phyloP scores from a whole-genome alignment of 2,113 vertebrate genomes.

The Thomomys bottae region DNA sequence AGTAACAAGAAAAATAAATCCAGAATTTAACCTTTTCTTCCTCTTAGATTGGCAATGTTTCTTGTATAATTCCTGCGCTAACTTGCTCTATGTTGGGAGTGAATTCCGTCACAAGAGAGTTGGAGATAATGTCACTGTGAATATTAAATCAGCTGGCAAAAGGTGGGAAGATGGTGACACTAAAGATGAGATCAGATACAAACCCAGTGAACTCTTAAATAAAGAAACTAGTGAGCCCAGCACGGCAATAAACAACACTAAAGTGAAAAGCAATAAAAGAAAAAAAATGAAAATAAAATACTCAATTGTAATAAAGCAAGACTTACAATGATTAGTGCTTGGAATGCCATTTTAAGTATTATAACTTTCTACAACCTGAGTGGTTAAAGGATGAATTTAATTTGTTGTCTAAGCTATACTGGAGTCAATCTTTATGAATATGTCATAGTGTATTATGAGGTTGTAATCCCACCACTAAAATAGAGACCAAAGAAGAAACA shows the following conservation, averaged over 20 bases:
- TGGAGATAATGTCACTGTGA: constrained; percentile 70
- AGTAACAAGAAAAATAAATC: constrained; percentile 48
- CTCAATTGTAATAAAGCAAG: constrained; percentile 59
- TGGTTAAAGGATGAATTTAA: constrained; percentile 45
- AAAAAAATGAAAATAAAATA: constrained; percentile 54
- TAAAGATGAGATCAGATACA: constrained; percentile 67
- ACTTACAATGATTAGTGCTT: constrained; percentile 23
- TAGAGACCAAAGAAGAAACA: constrained; percentile 3
- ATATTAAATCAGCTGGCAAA: constrained; percentile 73
- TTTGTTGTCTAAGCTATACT: neutral
- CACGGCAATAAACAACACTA: constrained; percentile 68
- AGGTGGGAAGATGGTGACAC: constrained; percentile 57
- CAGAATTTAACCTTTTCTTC: constrained; percentile 62
- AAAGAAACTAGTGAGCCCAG: constrained; percentile 62
- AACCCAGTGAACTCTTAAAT: constrained; percentile 69
- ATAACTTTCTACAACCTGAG: neutral
- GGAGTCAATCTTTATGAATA: neutral
- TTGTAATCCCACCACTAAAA: constrained; percentile 39
- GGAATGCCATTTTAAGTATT: constrained; percentile 56
- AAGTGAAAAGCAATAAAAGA: constrained; percentile 61
- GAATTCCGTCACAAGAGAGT: constrained; percentile 67
- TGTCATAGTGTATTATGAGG: neutral
- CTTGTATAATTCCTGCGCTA: constrained; percentile 48
- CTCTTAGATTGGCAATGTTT: constrained; percentile 49
- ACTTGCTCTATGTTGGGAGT: constrained; percentile 49